These are phyloP conservation scores for Astyanax mexicanus DNA, from an alignment of 2,797 vertebrate genomes.

Conservation along the genomic window DNA sequence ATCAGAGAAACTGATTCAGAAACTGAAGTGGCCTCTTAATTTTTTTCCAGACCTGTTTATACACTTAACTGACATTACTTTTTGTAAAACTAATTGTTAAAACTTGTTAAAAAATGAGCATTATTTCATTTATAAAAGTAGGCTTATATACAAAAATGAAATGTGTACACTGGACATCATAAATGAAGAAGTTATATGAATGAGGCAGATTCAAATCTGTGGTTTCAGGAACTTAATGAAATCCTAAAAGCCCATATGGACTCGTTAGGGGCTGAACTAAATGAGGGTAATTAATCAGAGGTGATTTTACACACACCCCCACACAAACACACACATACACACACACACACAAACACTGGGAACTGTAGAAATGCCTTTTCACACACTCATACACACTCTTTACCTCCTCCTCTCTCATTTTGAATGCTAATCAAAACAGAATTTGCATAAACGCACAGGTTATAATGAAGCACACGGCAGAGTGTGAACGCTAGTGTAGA, in stretches of 20 bases:
- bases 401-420: not conserved
- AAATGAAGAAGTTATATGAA: not conserved
- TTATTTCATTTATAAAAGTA: no score
- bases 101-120: no score
- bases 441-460: slow-evolving; percentile 6
- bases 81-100: no score
- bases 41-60: no score
- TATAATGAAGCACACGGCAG: not conserved
- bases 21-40: no score
- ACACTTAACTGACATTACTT: no score
- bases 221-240: slow-evolving; percentile 21
- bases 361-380: not conserved
- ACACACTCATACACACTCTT: not conserved
- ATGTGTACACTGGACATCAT: not conserved
- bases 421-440: slow-evolving; percentile 1
- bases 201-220: slow-evolving; percentile 3
- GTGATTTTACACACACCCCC: slow-evolving; percentile 35
- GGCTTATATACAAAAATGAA: no score
- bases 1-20: no score
- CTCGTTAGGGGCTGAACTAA: slow-evolving; percentile 27
- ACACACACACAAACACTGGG: not conserved
- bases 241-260: slow-evolving; percentile 43
- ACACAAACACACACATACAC: not conserved
- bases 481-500: not conserved
- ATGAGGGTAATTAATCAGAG: slow-evolving; percentile 52